Evolutionary conservation across 2,797 vertebrate genomes (phyloP).

Genomic region (Remorina albescens): DNA sequence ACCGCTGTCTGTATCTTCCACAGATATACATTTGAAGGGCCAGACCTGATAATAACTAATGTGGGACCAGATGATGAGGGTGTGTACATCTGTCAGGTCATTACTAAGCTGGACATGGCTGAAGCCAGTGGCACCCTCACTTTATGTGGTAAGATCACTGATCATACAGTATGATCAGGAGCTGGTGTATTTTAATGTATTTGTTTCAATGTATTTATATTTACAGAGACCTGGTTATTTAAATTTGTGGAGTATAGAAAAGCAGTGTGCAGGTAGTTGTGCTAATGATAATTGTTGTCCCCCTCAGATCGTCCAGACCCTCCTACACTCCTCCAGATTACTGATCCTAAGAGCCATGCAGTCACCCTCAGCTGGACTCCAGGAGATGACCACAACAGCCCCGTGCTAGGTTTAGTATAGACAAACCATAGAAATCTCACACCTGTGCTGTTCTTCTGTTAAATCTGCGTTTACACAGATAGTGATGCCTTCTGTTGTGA

Average conservation of each 20-base stretch:
- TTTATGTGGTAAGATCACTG: constrained; percentile 86
- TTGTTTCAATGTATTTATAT: neutral
- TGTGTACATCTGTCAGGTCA: constrained; percentile 88
- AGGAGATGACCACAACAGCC: constrained; percentile 85
- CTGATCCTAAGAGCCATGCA: constrained; percentile 62
- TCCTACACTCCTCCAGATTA: constrained; percentile 75
- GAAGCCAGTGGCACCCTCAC: constrained; percentile 86
- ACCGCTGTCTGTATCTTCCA: constrained; percentile 19
- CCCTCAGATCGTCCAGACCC: constrained; percentile 84
- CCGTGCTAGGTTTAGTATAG: constrained; percentile 75
- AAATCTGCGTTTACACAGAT: neutral
- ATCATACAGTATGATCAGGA: neutral
- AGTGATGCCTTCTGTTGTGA: too few relatives aligned
- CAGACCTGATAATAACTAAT: constrained; percentile 82
- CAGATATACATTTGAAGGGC: constrained; percentile 87
- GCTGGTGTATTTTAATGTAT: neutral
- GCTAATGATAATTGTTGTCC: constrained; percentile 8
- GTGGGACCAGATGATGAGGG: constrained; percentile 87
- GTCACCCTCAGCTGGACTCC: constrained; percentile 84
- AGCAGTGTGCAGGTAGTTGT: neutral
- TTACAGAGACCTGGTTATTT: neutral
- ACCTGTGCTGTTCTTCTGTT: neutral
- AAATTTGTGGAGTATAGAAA: neutral
- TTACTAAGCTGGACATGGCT: constrained; percentile 86
- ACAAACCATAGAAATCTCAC: constrained; percentile 10